A percentile compares a stretch with the other conserved stretches of the same genome.
Evolutionary conservation across 2,113 vertebrate species (phyloP).

Genomic region (Marcusenius ussheri): DNA sequence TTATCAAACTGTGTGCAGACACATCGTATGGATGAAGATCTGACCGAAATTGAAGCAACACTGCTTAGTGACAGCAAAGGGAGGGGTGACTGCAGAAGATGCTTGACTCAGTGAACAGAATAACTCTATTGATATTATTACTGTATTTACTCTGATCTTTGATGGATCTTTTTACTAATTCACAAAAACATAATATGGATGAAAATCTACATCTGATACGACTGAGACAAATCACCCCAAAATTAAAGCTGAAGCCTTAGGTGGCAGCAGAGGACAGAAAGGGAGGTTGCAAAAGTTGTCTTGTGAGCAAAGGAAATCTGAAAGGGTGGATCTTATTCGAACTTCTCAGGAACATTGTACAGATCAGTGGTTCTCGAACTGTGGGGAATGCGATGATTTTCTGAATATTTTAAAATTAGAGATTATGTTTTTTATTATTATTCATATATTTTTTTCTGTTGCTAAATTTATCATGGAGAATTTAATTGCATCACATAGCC

Average conservation of each 20-base stretch:
- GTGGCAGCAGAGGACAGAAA: background rate
- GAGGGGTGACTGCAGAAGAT: background rate
- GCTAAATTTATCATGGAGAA: background rate
- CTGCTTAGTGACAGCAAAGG: background rate
- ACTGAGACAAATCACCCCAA: background rate
- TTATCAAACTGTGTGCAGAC: background rate
- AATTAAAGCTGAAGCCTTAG: background rate
- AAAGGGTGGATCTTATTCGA: background rate
- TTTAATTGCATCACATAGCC: background rate
- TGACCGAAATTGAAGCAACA: background rate
- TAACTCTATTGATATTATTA: background rate
- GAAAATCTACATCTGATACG: background rate
- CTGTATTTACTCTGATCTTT: background rate
- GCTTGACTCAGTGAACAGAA: background rate
- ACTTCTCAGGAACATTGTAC: background rate
- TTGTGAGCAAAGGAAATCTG: background rate
- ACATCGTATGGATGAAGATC: background rate
- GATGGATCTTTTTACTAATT: background rate
- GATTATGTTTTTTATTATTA: background rate
- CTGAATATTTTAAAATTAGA: background rate
- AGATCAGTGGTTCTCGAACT: background rate
- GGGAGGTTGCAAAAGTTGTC: background rate
- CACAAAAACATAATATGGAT: background rate
- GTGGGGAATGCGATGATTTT: background rate
- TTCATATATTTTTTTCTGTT: background rate